Conservation (phyloP, 2,888 invertebrate species). For the Ornithoptera alexandrae region DNA sequence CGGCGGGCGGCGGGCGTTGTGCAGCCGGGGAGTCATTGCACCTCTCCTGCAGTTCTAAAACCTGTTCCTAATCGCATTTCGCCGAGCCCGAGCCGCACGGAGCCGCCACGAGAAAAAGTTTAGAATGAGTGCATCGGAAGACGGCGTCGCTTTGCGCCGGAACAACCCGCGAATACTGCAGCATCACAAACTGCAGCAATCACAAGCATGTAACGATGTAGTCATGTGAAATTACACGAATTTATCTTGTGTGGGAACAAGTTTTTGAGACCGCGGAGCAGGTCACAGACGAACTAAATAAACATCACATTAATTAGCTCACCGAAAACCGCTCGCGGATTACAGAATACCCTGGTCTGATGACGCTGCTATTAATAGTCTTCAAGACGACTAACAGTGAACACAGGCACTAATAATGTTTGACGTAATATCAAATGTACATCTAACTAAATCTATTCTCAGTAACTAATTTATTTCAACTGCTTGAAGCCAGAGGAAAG, state of each 20-base stretch:
- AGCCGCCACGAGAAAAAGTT: slow-evolving; percentile 57
- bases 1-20: slow-evolving; percentile 41
- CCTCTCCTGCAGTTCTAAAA: slow-evolving; percentile 52
- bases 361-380: too few relatives aligned
- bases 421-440: too few relatives aligned
- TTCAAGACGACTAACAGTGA: too few relatives aligned
- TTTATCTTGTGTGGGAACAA: not conserved
- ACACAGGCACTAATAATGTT: too few relatives aligned
- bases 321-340: too few relatives aligned
- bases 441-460: too few relatives aligned
- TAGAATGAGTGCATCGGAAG: slow-evolving; percentile 52
- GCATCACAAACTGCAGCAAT: too few relatives aligned
- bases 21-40: slow-evolving; percentile 61
- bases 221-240: not conserved
- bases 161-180: not conserved
- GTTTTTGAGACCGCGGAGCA: slow-evolving; percentile 4
- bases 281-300: not conserved
- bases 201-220: not conserved
- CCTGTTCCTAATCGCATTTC: slow-evolving; percentile 74
- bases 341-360: too few relatives aligned
- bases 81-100: slow-evolving; percentile 52
- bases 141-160: not conserved
- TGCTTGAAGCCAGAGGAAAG: too few relatives aligned
- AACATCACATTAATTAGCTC: too few relatives aligned
- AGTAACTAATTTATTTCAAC: too few relatives aligned